phyloP scores from a whole-genome alignment of 2,113 vertebrate genomes.

The Brevimyrus niger region DNA sequence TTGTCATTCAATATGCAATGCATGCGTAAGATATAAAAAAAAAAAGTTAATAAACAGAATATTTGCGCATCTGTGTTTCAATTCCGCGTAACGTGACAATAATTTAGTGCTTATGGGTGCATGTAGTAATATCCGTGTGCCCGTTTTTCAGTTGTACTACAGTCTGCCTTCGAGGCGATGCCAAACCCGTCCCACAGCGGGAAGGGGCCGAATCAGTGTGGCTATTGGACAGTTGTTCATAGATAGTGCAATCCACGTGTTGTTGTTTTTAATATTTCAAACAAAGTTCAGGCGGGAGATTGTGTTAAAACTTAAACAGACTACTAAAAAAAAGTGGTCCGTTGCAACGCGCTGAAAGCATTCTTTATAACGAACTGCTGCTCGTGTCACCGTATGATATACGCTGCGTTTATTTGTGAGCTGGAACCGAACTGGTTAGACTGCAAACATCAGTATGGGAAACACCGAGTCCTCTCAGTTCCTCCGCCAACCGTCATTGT shows the following conservation, averaged over 20 bases:
- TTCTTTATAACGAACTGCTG: not conserved
- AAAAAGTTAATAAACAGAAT: not conserved
- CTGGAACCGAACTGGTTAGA: not conserved
- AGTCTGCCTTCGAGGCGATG: not conserved
- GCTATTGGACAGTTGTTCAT: conserved; percentile 43
- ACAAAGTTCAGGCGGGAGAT: conserved; percentile 57
- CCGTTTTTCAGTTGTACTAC: not conserved
- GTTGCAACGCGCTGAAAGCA: not conserved
- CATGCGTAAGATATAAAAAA: not conserved
- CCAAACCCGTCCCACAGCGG: conserved; percentile 11
- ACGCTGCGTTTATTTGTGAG: not conserved
- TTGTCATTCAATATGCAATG: not conserved
- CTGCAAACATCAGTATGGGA: conserved; percentile 39
- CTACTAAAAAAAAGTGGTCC: not conserved
- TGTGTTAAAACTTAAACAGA: not conserved
- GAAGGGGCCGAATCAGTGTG: not conserved
- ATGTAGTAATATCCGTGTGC: not conserved
- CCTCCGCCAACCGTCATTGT: not conserved
- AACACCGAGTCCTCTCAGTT: conserved; percentile 40
- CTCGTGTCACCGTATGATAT: not conserved
- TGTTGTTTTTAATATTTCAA: conserved; percentile 52
- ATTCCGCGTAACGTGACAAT: not conserved
- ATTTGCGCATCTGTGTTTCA: not conserved
- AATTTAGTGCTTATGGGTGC: not conserved
- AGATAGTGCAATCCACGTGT: conserved; percentile 43